A percentile compares a stretch with the other conserved stretches of the same genome.
phyloP scores from a whole-genome alignment of 2,113 vertebrate species.

The Peromyscus polionotus region DNA sequence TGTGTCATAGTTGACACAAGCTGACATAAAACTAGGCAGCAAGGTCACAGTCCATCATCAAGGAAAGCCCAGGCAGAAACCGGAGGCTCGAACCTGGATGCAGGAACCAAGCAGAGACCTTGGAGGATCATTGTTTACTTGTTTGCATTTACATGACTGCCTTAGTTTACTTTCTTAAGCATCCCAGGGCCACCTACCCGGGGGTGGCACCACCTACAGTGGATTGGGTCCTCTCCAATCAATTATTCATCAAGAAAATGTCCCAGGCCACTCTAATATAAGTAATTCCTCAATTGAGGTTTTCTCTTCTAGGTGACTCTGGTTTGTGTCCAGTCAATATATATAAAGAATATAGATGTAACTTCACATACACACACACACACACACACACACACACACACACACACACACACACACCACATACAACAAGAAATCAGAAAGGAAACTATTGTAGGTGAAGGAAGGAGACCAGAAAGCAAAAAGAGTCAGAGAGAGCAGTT shows the following conservation, averaged over 20 bases:
- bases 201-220: neutral
- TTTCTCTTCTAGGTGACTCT: neutral
- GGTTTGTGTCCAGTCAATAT: neutral
- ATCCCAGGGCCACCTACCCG: neutral
- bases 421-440: neutral
- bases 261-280: neutral
- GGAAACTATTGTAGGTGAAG: neutral
- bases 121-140: neutral
- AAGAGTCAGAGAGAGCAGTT: neutral
- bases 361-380: neutral
- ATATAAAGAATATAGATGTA: neutral
- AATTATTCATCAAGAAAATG: neutral
- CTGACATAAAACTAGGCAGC: neutral
- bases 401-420: neutral
- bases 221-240: neutral
- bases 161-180: neutral
- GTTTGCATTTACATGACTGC: neutral
- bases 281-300: neutral
- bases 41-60: neutral
- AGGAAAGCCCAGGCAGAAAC: neutral
- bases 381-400: neutral
- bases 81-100: neutral
- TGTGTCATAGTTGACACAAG: neutral
- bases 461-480: neutral
- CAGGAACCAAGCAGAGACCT: neutral